A percentile compares a stretch with the other conserved stretches of the same genome.
Evolutionary conservation across 53 echinoderm and acorn worm genomes (phyloP).

Genomic region (Paracentrotus lividus): DNA sequence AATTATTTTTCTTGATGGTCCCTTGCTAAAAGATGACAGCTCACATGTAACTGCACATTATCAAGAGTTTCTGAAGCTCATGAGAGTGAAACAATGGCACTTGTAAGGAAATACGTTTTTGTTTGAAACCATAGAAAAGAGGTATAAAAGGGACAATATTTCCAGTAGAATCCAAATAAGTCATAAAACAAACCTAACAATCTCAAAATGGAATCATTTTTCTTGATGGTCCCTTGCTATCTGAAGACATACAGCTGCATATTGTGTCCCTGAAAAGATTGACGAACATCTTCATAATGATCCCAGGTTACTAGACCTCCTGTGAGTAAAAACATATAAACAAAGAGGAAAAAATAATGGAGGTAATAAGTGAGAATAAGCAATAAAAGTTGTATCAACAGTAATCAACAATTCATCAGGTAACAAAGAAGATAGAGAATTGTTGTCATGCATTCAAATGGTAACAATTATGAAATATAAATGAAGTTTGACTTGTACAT

Average conservation of each 20-base stretch:
- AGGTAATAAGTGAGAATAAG: not conserved
- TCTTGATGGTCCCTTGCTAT: not conserved
- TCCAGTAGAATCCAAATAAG: not conserved
- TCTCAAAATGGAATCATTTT: not conserved
- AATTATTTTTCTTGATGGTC: no score
- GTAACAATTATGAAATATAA: not conserved
- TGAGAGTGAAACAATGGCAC: no score
- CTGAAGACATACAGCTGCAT: slow-evolving; percentile 21
- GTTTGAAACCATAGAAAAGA: not conserved
- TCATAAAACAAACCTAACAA: not conserved
- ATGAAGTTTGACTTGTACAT: not conserved
- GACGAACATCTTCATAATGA: slow-evolving; percentile 6
- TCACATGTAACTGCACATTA: not conserved
- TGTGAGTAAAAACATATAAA: not conserved
- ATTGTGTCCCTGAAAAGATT: slow-evolving; percentile 5
- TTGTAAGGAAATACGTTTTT: not conserved
- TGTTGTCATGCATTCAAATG: not conserved
- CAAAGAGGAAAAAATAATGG: not conserved
- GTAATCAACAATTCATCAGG: not conserved
- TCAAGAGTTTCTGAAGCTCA: no score
- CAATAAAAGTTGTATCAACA: not conserved
- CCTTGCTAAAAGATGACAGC: not conserved
- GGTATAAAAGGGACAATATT: not conserved
- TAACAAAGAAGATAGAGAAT: not conserved
- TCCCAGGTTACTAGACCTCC: not conserved